Percentiles rank a stretch among this genome's conserved stretches.
These are phyloP conservation scores for Glyptemys insculpta DNA, from an alignment of 2,797 vertebrate species.

Conservation along the genomic window DNA sequence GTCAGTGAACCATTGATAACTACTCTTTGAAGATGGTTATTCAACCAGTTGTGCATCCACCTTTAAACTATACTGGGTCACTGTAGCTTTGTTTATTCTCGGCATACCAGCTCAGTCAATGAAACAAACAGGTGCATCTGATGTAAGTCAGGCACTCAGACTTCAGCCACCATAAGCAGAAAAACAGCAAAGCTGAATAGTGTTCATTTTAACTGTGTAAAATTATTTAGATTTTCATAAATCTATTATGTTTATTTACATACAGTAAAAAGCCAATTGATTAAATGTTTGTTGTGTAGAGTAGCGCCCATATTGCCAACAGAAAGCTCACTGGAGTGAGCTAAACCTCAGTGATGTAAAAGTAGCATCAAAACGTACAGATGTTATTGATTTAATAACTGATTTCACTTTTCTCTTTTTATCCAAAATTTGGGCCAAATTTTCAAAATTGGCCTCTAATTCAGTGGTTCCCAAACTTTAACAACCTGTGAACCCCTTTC, in stretches of 20 bases:
- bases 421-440: not conserved
- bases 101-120: not conserved
- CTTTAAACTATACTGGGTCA: not conserved
- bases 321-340: not conserved
- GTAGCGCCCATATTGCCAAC: not conserved
- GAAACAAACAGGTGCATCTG: constrained; percentile 2
- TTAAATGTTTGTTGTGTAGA: not conserved
- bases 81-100: constrained; percentile 16
- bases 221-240: not conserved
- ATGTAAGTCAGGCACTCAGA: not conserved
- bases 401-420: not conserved
- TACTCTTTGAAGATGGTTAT: not conserved
- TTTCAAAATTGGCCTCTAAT: not conserved
- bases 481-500: no score
- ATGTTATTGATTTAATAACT: not conserved
- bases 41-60: not conserved
- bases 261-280: not conserved
- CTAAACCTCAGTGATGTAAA: not conserved
- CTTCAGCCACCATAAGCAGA: not conserved
- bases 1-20: not conserved
- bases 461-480: not conserved
- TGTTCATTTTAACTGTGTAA: not conserved
- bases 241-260: not conserved
- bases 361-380: not conserved
- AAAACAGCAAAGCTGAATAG: not conserved